Conservation (phyloP, 1,140 invertebrate species). For the Apis cerana region DNA sequence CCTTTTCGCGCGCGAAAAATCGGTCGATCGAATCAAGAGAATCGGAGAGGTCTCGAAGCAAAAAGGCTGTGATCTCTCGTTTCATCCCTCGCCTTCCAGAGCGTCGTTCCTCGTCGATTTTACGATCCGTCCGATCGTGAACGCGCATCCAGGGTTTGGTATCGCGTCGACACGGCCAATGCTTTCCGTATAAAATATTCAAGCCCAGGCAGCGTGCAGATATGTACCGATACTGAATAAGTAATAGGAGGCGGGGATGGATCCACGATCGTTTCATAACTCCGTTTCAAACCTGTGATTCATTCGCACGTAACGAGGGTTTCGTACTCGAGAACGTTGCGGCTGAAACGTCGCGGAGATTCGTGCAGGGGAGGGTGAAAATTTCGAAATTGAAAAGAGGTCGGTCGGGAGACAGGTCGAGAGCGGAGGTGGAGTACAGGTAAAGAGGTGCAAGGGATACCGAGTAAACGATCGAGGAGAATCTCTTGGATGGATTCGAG, state of each 20-base stretch:
- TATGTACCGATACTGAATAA: conserved; percentile 62
- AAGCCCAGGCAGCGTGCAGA: conserved; percentile 46
- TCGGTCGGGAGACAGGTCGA: not conserved
- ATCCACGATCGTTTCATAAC: conserved; percentile 61
- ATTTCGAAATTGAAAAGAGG: conserved; percentile 33
- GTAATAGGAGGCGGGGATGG: conserved; percentile 40
- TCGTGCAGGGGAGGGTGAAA: conserved; percentile 9
- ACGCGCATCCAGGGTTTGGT: conserved; percentile 11
- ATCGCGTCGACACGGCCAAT: conserved; percentile 42
- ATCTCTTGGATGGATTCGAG: too few species aligned
- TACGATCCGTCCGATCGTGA: conserved; percentile 54
- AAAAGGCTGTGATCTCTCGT: too few species aligned
- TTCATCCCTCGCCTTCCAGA: too few species aligned
- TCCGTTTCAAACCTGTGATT: conserved; percentile 45
- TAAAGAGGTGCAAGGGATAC: not conserved
- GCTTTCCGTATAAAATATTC: conserved; percentile 63
- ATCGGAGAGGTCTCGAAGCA: too few species aligned
- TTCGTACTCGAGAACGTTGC: conserved; percentile 30
- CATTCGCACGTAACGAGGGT: conserved; percentile 58
- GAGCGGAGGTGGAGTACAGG: not conserved
- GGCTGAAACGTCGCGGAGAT: not conserved
- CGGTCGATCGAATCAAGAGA: not conserved
- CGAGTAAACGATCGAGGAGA: conserved; percentile 2
- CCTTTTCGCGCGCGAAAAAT: conserved; percentile 42
- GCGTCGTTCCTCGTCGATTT: conserved; percentile 42